These are phyloP conservation scores for Melitaea athalia DNA, from an alignment of 2,888 invertebrate species.

Conservation along the genomic window DNA sequence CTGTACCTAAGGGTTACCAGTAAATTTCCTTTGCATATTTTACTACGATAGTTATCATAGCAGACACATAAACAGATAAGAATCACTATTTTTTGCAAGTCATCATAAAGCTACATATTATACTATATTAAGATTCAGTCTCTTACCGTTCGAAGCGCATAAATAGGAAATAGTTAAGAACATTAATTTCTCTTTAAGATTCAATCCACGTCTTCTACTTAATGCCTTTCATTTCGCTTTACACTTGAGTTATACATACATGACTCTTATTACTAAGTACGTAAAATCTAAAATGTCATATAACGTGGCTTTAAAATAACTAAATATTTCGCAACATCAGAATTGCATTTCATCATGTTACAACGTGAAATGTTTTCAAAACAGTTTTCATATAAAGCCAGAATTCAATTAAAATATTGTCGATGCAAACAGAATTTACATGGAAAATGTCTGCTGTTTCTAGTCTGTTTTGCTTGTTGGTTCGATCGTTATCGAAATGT, in stretches of 20 bases:
- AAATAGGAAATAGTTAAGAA: slow-evolving; percentile 33
- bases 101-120: neutral
- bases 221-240: slow-evolving; percentile 31
- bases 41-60: too few relatives aligned
- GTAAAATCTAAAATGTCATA: slow-evolving; percentile 14
- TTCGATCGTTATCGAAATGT: too few relatives aligned
- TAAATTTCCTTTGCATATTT: too few relatives aligned
- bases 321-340: neutral
- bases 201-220: slow-evolving; percentile 36
- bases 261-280: neutral
- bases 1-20: too few relatives aligned
- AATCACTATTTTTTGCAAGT: neutral
- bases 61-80: neutral
- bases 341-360: slow-evolving; percentile 26
- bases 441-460: neutral
- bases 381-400: slow-evolving; percentile 22
- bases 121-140: too few relatives aligned
- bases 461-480: neutral
- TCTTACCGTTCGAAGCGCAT: neutral
- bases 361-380: slow-evolving; percentile 30
- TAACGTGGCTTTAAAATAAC: neutral
- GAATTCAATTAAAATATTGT: slow-evolving; percentile 21
- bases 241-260: neutral
- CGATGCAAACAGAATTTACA: slow-evolving; percentile 1
- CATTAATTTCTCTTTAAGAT: slow-evolving; percentile 40